A percentile compares a stretch with the other conserved stretches of the same genome.
These are phyloP conservation scores for Zaprionus lachaisei DNA, from an alignment of 1,140 invertebrate genomes.

Conservation along the genomic window DNA sequence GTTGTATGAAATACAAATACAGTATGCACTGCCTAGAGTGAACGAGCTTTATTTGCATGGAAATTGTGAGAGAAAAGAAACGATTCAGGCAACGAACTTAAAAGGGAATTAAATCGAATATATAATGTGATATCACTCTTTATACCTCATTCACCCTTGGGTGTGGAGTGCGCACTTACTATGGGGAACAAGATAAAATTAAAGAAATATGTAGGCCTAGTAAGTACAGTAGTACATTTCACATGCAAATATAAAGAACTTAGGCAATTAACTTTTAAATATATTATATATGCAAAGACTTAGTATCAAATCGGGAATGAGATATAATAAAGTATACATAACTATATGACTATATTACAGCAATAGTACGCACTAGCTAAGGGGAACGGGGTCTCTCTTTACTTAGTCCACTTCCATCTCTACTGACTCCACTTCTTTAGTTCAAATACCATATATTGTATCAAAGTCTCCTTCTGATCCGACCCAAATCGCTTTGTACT, in stretches of 20 bases:
- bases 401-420: too few species aligned
- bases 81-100: not conserved
- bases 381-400: too few species aligned
- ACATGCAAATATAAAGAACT: not conserved
- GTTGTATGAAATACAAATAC: not conserved
- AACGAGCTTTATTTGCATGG: not conserved
- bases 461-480: not conserved
- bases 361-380: not conserved
- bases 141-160: too few species aligned
- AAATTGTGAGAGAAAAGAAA: not conserved
- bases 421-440: not conserved
- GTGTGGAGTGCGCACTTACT: not conserved
- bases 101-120: not conserved
- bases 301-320: too few species aligned
- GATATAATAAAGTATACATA: not conserved
- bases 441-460: not conserved
- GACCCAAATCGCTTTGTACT: conserved; percentile 13
- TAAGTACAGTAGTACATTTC: not conserved
- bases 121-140: not conserved
- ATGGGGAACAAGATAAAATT: too few species aligned
- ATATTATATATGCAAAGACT: not conserved
- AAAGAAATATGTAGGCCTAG: too few species aligned
- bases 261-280: not conserved
- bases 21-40: not conserved
- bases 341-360: not conserved